Conservation (phyloP, 2,113 vertebrate genomes). For the Smithornis capensis region DNA sequence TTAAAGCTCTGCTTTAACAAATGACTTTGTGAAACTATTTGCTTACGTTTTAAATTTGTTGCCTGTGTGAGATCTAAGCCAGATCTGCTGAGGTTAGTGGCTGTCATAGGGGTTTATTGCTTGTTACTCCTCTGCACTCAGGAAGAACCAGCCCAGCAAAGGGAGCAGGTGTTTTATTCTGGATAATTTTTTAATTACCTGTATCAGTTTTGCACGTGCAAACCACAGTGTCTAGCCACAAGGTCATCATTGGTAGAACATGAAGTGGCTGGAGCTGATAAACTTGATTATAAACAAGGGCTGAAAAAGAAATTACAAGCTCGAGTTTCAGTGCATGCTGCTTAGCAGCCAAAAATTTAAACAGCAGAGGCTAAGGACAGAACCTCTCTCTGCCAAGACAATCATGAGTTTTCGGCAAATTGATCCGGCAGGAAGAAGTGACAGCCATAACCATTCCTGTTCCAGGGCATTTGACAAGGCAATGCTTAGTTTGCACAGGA, state of each 20-base stretch:
- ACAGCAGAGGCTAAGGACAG: neutral
- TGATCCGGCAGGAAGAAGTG: neutral
- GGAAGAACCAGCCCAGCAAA: slow-evolving; percentile 34
- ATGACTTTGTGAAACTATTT: neutral
- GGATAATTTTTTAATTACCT: neutral
- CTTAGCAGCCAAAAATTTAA: neutral
- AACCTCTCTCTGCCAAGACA: neutral
- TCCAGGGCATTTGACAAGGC: neutral
- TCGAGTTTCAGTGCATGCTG: neutral
- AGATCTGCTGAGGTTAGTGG: slow-evolving; percentile 27
- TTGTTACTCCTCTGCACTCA: neutral
- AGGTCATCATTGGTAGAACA: neutral
- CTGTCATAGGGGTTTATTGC: neutral
- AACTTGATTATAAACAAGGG: neutral
- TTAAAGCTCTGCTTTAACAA: neutral
- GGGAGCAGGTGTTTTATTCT: neutral
- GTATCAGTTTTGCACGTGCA: neutral
- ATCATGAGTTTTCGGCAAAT: neutral
- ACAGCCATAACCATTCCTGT: neutral
- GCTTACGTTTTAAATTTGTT: slow-evolving; percentile 4
- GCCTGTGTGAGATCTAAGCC: neutral
- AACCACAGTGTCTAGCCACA: neutral
- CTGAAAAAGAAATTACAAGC: neutral
- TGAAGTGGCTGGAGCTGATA: neutral
- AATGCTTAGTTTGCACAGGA: neutral